phyloP scores from a whole-genome alignment of 2,113 vertebrate genomes.

The Pomatostomus ruficeps region DNA sequence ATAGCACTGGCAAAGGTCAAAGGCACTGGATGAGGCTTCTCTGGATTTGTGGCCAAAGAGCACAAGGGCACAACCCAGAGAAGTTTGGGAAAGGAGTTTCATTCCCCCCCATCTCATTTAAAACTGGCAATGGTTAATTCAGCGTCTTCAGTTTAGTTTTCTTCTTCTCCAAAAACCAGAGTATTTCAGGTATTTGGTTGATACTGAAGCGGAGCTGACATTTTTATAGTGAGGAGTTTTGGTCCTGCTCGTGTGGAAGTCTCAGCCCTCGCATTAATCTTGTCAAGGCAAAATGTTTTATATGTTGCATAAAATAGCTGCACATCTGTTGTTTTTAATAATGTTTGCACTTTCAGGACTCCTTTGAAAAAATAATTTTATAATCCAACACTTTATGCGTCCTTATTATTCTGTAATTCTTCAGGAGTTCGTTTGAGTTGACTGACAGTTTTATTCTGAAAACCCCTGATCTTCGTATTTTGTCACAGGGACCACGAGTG shows the following conservation, averaged over 20 bases:
- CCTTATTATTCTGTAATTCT: neutral
- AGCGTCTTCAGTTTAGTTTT: neutral
- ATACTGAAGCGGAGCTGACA: neutral
- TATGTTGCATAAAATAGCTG: neutral
- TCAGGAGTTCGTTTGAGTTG: neutral
- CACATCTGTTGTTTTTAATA: slow-evolving; percentile 17
- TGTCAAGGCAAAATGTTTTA: neutral
- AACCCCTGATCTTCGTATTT: neutral
- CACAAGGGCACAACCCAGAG: neutral
- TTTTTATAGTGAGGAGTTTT: neutral
- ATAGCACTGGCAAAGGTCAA: neutral
- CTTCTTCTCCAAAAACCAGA: neutral
- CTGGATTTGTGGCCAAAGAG: neutral
- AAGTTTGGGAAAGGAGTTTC: neutral
- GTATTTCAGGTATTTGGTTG: neutral
- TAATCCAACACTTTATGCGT: neutral
- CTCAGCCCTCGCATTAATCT: neutral
- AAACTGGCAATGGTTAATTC: neutral
- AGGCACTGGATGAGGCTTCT: neutral
- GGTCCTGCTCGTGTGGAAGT: neutral
- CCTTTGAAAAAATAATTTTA: neutral
- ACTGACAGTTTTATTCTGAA: slow-evolving; percentile 13
- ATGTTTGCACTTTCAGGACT: neutral
- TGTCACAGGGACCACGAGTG: neutral
- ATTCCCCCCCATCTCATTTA: neutral